A percentile compares a stretch with the other conserved stretches of the same genome.
These are phyloP conservation scores for Aphaenogaster ashmeadi DNA, from an alignment of 1,140 invertebrate genomes.

Conservation along the genomic window DNA sequence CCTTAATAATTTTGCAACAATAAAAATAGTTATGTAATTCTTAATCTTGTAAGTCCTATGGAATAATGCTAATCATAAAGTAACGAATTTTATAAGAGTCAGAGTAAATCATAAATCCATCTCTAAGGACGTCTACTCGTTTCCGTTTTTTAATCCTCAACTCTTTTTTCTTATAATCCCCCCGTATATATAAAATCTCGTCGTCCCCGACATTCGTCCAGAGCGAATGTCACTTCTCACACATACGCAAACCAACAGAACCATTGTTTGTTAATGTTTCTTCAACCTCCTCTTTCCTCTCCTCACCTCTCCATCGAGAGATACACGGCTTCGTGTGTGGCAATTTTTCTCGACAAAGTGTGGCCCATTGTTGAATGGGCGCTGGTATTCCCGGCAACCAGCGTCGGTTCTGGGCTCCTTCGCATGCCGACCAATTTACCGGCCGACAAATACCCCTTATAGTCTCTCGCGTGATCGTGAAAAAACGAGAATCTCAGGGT, in stretches of 20 bases:
- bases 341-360: constrained; percentile 78
- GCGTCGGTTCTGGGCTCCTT: constrained; percentile 49
- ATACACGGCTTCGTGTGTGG: constrained; percentile 78
- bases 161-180: not conserved
- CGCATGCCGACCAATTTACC: constrained; percentile 72
- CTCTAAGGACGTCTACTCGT: not conserved
- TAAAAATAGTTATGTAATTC: not conserved
- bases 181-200: not conserved
- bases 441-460: constrained; percentile 56
- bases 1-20: not conserved
- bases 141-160: constrained; percentile 16
- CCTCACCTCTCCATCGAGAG: constrained; percentile 48
- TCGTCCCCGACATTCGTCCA: constrained; percentile 62
- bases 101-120: not conserved
- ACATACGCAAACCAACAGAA: constrained; percentile 69
- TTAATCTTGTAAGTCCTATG: not conserved
- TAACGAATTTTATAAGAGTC: not conserved
- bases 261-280: constrained; percentile 84
- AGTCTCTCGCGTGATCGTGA: constrained; percentile 51
- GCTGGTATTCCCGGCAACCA: constrained; percentile 53
- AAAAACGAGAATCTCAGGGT: constrained; percentile 26
- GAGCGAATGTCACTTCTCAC: constrained; percentile 71
- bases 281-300: constrained; percentile 11
- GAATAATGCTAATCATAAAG: not conserved
- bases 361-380: constrained; percentile 70